Evolutionary conservation across 2,113 vertebrate species (phyloP).

Genomic region (Oenanthe melanoleuca): DNA sequence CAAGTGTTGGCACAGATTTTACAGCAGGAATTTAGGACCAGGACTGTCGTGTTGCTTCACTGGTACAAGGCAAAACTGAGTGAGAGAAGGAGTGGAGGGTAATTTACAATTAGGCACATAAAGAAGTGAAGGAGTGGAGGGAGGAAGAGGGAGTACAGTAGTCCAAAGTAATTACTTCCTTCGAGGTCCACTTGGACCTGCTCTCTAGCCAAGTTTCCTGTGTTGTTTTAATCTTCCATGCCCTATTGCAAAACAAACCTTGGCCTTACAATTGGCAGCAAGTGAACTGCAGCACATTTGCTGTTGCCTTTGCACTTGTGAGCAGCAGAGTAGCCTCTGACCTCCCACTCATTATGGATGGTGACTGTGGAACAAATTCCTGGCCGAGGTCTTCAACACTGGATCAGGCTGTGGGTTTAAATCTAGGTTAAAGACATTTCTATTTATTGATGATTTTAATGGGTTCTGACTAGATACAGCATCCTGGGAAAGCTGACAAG

Average conservation of each 20-base stretch:
- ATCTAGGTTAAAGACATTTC: constrained; percentile 45
- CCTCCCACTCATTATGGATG: constrained; percentile 39
- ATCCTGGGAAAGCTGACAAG: background rate
- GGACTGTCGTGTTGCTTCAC: background rate
- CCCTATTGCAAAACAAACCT: constrained; percentile 29
- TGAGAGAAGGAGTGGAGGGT: background rate
- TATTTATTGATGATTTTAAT: constrained; percentile 49
- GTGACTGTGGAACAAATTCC: constrained; percentile 46
- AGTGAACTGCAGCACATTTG: background rate
- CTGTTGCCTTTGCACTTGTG: background rate
- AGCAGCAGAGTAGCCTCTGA: constrained; percentile 24
- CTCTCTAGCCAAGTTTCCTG: background rate
- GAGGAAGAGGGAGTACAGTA: background rate
- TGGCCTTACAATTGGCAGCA: background rate
- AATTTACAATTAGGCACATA: constrained; percentile 56
- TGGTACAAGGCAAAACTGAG: constrained; percentile 13
- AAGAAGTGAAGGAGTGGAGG: constrained; percentile 19
- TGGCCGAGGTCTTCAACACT: constrained; percentile 35
- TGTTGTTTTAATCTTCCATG: constrained; percentile 46
- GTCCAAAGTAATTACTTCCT: constrained; percentile 44
- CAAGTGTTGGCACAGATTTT: background rate
- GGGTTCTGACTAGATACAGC: background rate
- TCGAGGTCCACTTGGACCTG: constrained; percentile 3
- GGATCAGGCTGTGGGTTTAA: constrained; percentile 32
- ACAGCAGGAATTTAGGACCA: background rate